Evolutionary conservation across 2,113 vertebrate species (phyloP), one percentile per base, ranked within the genome.

Genomic region (Sinocyclocheilus rhinocerous): DNA sequence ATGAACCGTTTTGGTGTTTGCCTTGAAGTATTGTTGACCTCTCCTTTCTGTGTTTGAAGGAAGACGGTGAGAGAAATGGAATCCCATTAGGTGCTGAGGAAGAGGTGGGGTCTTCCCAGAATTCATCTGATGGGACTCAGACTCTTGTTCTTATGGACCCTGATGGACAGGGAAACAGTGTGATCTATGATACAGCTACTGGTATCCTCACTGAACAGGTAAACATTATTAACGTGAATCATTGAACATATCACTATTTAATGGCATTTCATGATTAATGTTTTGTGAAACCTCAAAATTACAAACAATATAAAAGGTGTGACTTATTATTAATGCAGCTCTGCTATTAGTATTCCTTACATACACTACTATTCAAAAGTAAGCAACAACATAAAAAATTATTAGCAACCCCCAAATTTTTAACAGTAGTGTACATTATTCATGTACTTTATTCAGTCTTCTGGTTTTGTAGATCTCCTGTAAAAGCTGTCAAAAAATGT

Each of bases 91-190:
- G 88, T 9, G 87, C 88, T 26, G 85, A 91, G 65, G 91, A 92
- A 48, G 88, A 90, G 10, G 86, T 91, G 86, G 86, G 83, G 1
- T 84, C 89, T 29, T 85, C 84, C 83, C 90, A 89, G 57, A 86
- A 89, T 78, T 39, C 85, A 65, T 20, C 85, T 33, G 86, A 81
- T 10, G 82, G 59, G 50, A 86, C 84, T n/a, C 84, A 86, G 78
- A 90, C 80, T 0, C 87, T 92, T 52, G 89, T 92, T 29, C 89
- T 90, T 13, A 91, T 92, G 89, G 90, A 90, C 65, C 82, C 85
- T 33, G 70, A 89, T 81, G 88, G 86, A 29, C 88, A 88, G 8
- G 75, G 63, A 20, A 76, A 69, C 72, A 90, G 75, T 73, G 69
- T 90, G 84, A 87, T 91, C 29, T 92, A 86, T 76, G 87, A 87